A percentile compares a stretch with the other conserved stretches of the same genome.
Conservation (phyloP, 35 echinoderm and acorn worm species). For the Diadema setosum region DNA sequence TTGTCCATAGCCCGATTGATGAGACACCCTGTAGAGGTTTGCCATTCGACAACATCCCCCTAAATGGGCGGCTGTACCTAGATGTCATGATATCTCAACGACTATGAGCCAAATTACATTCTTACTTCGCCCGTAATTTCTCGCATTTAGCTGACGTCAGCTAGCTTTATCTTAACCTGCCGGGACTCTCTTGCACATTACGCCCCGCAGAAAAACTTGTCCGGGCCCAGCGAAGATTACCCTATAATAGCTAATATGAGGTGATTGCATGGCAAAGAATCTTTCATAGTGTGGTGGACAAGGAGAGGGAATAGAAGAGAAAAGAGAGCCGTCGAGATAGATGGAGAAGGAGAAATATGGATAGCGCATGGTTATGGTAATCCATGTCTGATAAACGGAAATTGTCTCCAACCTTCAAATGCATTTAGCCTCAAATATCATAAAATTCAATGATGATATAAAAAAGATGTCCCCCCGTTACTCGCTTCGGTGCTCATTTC, state of each 20-base stretch:
- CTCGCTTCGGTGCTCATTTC: slow-evolving; percentile 1
- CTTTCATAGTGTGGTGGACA: neutral
- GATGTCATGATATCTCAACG: neutral
- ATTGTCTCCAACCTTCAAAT: slow-evolving; percentile 25
- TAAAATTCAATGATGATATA: slow-evolving; percentile 34
- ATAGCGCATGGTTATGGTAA: neutral
- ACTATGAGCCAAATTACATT: slow-evolving; percentile 9
- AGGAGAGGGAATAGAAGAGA: too few species aligned
- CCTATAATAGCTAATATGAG: slow-evolving; percentile 10
- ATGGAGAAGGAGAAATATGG: slow-evolving; percentile 11
- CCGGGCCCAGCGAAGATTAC: neutral
- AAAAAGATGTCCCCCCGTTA: neutral
- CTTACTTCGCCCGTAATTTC: slow-evolving; percentile 7
- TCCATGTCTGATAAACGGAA: slow-evolving; percentile 10
- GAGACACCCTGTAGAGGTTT: neutral
- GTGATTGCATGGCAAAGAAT: slow-evolving; percentile 5
- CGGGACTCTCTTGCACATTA: neutral
- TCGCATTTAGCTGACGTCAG: slow-evolving; percentile 6
- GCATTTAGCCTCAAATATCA: slow-evolving; percentile 27
- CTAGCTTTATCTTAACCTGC: neutral
- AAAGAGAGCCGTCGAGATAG: neutral
- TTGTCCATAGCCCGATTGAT: too few species aligned
- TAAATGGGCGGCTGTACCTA: neutral
- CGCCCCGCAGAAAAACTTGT: neutral
- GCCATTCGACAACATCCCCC: neutral